Conservation (phyloP, 2,113 vertebrate species). For the Seriola aureovittata region DNA sequence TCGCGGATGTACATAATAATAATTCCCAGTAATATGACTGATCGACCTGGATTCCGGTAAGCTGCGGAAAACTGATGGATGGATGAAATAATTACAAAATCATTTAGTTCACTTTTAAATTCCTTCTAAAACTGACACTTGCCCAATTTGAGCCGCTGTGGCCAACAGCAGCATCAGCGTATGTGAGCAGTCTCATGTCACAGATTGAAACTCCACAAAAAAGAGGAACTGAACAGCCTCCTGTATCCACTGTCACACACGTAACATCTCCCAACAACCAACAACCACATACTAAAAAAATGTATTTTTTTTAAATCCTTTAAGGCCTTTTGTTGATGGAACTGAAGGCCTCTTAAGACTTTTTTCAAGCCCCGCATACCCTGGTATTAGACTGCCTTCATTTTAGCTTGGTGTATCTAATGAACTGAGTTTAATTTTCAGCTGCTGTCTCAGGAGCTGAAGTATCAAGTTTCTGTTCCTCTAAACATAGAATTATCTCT, state of each 20-base stretch:
- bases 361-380: neutral
- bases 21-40: neutral
- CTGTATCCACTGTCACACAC: neutral
- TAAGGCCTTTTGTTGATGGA: neutral
- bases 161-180: neutral
- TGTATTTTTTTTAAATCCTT: neutral
- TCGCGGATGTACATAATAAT: neutral
- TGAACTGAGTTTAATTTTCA: neutral
- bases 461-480: constrained; percentile 15
- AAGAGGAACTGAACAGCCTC: neutral
- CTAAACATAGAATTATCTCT: constrained; percentile 12
- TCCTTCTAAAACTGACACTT: too few relatives aligned
- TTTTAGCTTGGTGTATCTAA: neutral
- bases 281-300: neutral
- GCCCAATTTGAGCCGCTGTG: too few relatives aligned
- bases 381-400: neutral
- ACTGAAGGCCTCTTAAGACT: neutral
- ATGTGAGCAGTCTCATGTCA: neutral
- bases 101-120: too few relatives aligned
- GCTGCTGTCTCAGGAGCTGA: neutral
- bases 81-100: too few relatives aligned
- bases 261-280: neutral
- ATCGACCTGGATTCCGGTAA: too few relatives aligned
- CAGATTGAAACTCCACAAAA: neutral
- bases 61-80: too few relatives aligned